These are phyloP conservation scores for Ctenochaetus hawaiiensis DNA, from an alignment of 2,797 vertebrate genomes.

Conservation along the genomic window DNA sequence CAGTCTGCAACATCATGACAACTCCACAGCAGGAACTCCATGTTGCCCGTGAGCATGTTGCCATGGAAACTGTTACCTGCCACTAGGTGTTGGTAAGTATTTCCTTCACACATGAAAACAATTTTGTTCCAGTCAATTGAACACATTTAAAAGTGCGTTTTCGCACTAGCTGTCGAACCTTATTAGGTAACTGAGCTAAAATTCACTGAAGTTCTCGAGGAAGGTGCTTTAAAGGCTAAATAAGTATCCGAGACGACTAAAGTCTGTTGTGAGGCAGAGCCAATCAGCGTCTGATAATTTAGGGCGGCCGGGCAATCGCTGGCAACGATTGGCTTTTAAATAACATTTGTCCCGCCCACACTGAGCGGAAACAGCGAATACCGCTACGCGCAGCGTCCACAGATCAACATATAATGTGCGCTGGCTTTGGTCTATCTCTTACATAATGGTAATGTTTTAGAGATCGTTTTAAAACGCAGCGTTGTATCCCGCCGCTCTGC, in stretches of 20 bases:
- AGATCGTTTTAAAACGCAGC: constrained; percentile 29
- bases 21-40: constrained; percentile 86
- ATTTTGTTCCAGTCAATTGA: neutral
- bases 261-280: constrained; percentile 27
- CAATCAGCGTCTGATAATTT: constrained; percentile 56
- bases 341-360: constrained; percentile 44
- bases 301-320: constrained; percentile 49
- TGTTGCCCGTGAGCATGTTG: constrained; percentile 69
- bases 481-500: neutral
- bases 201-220: neutral
- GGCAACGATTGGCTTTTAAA: constrained; percentile 60
- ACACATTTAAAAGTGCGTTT: neutral
- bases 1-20: constrained; percentile 87
- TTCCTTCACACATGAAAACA: neutral
- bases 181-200: rapidly evolving
- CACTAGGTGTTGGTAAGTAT: neutral
- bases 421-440: rapidly evolving
- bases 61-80: constrained; percentile 80
- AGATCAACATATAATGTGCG: constrained; percentile 44
- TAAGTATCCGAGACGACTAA: rapidly evolving
- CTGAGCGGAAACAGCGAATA: neutral
- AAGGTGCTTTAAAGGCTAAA: neutral
- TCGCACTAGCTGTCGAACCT: rapidly evolving
- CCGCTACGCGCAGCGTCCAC: neutral
- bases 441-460: rapidly evolving